Evolutionary conservation across 2,888 invertebrate species (phyloP), one percentile per base, ranked within the genome.

Genomic region (Drosophila kokeensis): DNA sequence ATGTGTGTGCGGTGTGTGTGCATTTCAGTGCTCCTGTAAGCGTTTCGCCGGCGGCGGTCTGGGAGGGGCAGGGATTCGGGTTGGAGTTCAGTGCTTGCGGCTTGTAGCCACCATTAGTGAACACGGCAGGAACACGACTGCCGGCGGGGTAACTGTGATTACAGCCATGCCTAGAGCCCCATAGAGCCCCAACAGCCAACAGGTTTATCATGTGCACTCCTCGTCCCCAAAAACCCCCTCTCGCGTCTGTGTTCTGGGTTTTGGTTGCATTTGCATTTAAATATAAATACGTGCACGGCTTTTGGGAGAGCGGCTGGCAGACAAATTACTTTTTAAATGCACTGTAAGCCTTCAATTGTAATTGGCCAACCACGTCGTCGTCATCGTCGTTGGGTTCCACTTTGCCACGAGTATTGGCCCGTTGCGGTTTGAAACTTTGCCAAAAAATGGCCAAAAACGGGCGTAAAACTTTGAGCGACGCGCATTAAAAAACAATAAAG

Each of bases 291-390:
- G 84, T 92, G 88, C 82, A 79, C 81, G 89, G 92, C 89, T 92
- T 91, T 92, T 82, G 73, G 83, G 82, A 73, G 68, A 38, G 7
- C 38, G 81, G 87, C 89, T 90, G 92, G 82, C 87, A 92, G 91
- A 91, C 92, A 91, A 91, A 91, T 91, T 91, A 92, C 92, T 90
- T 91, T 91, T 91, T 91, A 90, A 91, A 92, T 91, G 92, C 91
- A 92, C 87, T 89, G 90, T 91, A 88, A 89, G 86, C 89, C 88
- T 76, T 73, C 86, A 86, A 86, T 86, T 88, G 90, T 89, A 90
- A 86, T 89, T 86, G 88, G 87, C 82, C 85, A 69, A 50, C 58
- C 52, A 64, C 50, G 54, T 48, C 64, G 76, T 61, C 67, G 68
- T 45, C 45, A 55, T 58, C 58, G 61, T 48, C 67, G 72, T 68